Evolutionary conservation across 2,797 vertebrate species (phyloP).

Genomic region (Notolabrus celidotus): DNA sequence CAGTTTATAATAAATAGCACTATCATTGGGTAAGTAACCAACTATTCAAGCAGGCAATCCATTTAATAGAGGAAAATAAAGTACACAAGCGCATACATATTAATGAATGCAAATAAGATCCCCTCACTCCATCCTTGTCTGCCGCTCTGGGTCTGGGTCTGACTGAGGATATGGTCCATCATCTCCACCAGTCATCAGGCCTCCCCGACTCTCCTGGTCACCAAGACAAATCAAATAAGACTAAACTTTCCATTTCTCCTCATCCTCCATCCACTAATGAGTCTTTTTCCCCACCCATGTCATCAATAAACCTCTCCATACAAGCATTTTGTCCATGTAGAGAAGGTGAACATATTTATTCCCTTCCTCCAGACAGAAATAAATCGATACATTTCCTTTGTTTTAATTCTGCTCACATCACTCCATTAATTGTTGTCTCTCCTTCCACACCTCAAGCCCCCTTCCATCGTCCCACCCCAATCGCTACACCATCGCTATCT

Average conservation of each 20-base stretch:
- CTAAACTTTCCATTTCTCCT: constrained; percentile 52
- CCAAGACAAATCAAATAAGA: constrained; percentile 59
- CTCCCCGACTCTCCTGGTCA: constrained; percentile 47
- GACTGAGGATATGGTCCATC: constrained; percentile 71
- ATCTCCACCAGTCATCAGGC: constrained; percentile 60
- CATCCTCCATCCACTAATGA: constrained; percentile 39
- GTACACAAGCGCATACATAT: constrained; percentile 76
- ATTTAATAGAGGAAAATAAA: constrained; percentile 74
- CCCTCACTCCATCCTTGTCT: constrained; percentile 72
- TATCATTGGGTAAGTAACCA: constrained; percentile 67
- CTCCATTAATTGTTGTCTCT: constrained; percentile 84
- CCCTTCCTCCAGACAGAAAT: constrained; percentile 59
- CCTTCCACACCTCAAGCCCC: constrained; percentile 58
- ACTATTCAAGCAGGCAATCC: constrained; percentile 71
- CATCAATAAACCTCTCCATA: constrained; percentile 53
- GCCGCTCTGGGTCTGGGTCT: constrained; percentile 41
- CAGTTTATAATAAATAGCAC: constrained; percentile 70
- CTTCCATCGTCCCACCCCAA: constrained; percentile 72
- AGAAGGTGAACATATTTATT: constrained; percentile 62
- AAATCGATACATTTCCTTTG: constrained; percentile 76
- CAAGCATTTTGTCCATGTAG: constrained; percentile 32
- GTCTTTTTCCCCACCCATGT: constrained; percentile 20
- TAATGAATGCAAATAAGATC: constrained; percentile 78
- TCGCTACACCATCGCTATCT: constrained; percentile 64
- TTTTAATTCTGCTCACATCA: constrained; percentile 85